phyloP scores from a whole-genome alignment of 2,888 invertebrate genomes.

The Tenthredo mesomela region DNA sequence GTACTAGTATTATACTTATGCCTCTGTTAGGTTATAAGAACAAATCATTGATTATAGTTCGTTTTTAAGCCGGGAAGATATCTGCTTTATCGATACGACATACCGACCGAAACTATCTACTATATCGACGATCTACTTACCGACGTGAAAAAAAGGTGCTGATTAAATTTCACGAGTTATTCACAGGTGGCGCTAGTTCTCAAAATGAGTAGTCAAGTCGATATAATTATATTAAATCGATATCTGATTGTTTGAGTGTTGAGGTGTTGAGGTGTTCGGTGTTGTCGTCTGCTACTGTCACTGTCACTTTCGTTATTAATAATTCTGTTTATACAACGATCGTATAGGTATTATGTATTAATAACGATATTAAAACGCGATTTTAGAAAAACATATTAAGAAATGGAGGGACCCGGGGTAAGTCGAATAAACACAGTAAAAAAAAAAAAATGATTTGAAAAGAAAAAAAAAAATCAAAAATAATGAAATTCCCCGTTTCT shows the following conservation, averaged over 20 bases:
- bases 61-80: not conserved
- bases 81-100: not conserved
- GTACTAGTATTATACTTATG: not conserved
- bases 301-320: slow-evolving; percentile 24
- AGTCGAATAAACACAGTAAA: not conserved
- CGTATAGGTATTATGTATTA: not conserved
- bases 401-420: slow-evolving; percentile 42
- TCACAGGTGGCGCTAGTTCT: not conserved
- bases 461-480: not conserved
- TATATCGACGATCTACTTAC: not conserved
- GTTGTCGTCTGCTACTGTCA: slow-evolving; percentile 50
- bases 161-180: not conserved
- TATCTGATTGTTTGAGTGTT: slow-evolving; percentile 44
- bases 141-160: not conserved
- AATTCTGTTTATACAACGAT: not conserved
- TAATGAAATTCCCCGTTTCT: not conserved
- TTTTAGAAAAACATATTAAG: not conserved
- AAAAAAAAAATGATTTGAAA: not conserved
- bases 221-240: slow-evolving; percentile 27
- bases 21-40: not conserved
- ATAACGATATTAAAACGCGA: not conserved
- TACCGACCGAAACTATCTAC: not conserved
- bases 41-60: not conserved
- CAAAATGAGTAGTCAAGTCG: not conserved
- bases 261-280: slow-evolving; percentile 45